Evolutionary conservation across 1,140 invertebrate species (phyloP), one percentile per base, ranked within the genome.

Genomic region (Aethina tumida): DNA sequence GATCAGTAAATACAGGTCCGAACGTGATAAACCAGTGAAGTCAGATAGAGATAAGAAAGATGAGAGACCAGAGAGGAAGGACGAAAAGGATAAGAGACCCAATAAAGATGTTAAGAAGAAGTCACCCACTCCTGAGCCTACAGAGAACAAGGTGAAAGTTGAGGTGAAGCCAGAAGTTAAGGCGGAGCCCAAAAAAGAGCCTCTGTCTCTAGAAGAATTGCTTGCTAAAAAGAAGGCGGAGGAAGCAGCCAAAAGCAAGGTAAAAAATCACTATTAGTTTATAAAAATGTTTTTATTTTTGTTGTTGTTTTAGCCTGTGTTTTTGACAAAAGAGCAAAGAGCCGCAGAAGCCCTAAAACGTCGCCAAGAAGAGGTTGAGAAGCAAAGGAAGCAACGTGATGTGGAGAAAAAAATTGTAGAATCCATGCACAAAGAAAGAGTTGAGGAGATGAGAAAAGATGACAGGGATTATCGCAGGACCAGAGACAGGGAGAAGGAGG

Each of bases 141-240:
- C 69, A 18, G 59, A 65, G 15, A 53, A 61, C 12, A 59, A 67
- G 33, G 57, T 63, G 14, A 61, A 68, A 17, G 55, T 62, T 12
- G 46, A 45, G 31, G 47, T 52, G 41, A 56, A 56, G 45, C 50
- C 55, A 20, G 52, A 55, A 4, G 32, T 59, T 14, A 56, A 66
- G 35, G 47, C 56, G 0, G 64, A 65, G 25, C 9, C 41, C 5
- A 91, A 88, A 62, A 82, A 77, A 40, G 92, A 94, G 60, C 96
- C 96, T 0, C 65, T 98, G 3, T 97, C 94, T 25, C 67, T 99
- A 13, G 96, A 99, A 64, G 95, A 99, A 63, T 59, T 99, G 19
- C 62, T 99, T 12, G 82, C 90, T 0, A 97, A 96, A 58, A 97
- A 97, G 56, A 95, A 97, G 61, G 88, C 89, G 2, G 93, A 97